phyloP scores from a whole-genome alignment of 2,113 vertebrate genomes.

The Pangasianodon gigas region DNA sequence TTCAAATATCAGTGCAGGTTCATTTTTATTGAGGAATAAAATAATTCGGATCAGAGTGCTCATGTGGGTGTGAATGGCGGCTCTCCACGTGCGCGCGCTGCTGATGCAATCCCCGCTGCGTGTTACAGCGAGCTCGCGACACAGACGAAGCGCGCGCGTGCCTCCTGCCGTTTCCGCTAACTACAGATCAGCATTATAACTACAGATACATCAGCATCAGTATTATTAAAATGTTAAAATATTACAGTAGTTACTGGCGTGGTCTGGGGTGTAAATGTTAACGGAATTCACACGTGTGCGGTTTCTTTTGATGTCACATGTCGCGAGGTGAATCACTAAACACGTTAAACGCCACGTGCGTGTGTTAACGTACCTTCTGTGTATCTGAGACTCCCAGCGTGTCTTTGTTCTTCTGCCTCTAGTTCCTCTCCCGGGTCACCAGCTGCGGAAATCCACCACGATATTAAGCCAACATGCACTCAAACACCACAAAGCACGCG shows the following conservation, averaged over 20 bases:
- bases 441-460: no score
- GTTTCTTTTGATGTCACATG: no score
- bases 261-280: neutral
- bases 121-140: neutral
- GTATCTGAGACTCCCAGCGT: neutral
- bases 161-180: neutral
- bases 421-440: neutral
- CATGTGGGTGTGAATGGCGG: neutral
- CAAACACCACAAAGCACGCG: neutral
- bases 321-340: neutral
- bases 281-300: neutral
- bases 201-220: no score
- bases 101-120: neutral
- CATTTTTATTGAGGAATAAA: neutral
- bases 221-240: no score
- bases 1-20: no score
- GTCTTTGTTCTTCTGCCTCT: neutral
- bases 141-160: neutral
- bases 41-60: neutral
- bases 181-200: neutral
- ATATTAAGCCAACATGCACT: no score
- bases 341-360: neutral
- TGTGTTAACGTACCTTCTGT: neutral
- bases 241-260: no score
- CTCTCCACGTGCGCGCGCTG: neutral